Base-by-base conservation (phyloP, 2,888 invertebrate genomes). In the Drosophila neutralis region DNA sequence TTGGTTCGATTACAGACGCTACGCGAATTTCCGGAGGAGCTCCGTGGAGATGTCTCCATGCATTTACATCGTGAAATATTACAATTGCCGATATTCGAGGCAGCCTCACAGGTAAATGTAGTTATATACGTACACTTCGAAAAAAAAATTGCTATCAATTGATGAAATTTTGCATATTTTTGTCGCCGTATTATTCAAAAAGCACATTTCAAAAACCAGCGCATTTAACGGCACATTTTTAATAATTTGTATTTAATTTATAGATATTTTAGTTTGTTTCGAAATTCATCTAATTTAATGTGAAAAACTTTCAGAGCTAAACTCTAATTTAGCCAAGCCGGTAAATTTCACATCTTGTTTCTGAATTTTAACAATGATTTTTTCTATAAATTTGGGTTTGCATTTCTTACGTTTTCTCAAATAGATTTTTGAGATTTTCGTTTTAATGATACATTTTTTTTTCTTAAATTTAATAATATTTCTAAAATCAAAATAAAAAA, bases 1-100 rank as follows among this genome's bases (percentile, higher is more conserved):
- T 61, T 53, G 45, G 42, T 69, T 69, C 36, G 48, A 63, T 83
- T 80, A 40, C 94, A 98, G 98, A 97, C 98, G 57, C 94, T 98
- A 80, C 97, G 97, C 93, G 98, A 98, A 94, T 98, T 98, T 94
- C 98, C 98, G 0, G 98, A 98, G 92, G 98, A 98, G 93, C 94
- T 99, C 66, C 94, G 98, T 71, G 98, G 98, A 24, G 98, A 98
- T 92, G 98, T 99, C 49, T 98, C 98, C 62, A 96, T 98, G 96
- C 98, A 99, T 94, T 94, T 99, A 84, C 98, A 98, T 93, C 95
- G 98, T 72, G 98, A 98, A 94, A 98, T 98, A 91, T 94, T 99
- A 82, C 97, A 97, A 84, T 94, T 98, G 78, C 98, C 98, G 42
- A 98, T 98, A 93, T 98, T 99, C 94, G 98, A 98, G 92, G 95